Base-by-base conservation (phyloP, 2,113 vertebrate species). In the Aphyosemion australe region DNA sequence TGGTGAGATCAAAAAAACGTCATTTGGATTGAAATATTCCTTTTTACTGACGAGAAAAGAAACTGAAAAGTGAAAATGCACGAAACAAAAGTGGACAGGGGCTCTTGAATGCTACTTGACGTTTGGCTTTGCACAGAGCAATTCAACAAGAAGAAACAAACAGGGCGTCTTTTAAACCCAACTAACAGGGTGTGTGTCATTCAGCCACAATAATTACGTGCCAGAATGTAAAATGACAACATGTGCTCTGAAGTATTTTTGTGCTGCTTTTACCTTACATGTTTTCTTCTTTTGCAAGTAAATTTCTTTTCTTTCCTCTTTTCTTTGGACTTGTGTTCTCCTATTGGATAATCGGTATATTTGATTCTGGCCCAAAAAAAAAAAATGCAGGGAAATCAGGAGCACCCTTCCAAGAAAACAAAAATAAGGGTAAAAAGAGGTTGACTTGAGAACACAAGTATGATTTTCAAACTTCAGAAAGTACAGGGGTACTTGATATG, bases 211-310 rank as follows among this genome's bases (percentile, higher is more conserved):
- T 66, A 63, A 87, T 73, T 67, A 88, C 41, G 76, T 88, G 88
- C 88, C 87, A 87, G 88, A 91, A 90, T 91, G 87, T 91, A 86
- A 79, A 85, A 71, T 43, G 68, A 88, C 72, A 77, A 76, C 60
- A 57, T 81, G 81, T 81, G 74, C 71, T 84, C 81, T 83, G 72
- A 85, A 84, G 66, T 86, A 84, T 78, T 65, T 76, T 70, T 85
- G 78, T 87, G 85, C 85, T 88, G 87, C 88, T 87, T 86, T 85
- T 78, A 82, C 66, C 60, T 51, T 2, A 26, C 26, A 32, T 54
- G 49, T 76, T 78, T 77, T 86, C 60, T 83, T 79, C 57, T 85
- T 89, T 84, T 75, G 63, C 76, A 74, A 85, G 58, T 74, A 61
- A 41, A 42, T 62, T 65, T 78, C 16, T 57, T 10, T 56, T 19